Percentiles rank a stretch among this genome's conserved stretches.
phyloP scores from a whole-genome alignment of 2,797 vertebrate species.

The Gymnoscopelus microlampas region DNA sequence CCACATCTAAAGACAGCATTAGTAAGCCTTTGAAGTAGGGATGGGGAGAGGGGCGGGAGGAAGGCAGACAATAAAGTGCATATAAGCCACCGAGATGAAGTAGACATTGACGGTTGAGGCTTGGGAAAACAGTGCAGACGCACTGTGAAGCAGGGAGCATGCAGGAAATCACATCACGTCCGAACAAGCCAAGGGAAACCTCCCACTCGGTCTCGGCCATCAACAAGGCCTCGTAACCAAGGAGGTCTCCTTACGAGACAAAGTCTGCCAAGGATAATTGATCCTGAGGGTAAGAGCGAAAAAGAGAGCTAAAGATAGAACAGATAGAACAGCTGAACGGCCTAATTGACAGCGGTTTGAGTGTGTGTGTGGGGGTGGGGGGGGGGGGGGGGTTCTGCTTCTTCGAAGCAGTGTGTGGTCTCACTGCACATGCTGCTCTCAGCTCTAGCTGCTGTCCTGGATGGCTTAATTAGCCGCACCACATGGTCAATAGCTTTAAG shows the following conservation, averaged over 20 bases:
- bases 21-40: slow-evolving; percentile 61
- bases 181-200: slow-evolving; percentile 9
- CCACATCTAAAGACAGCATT: slow-evolving; percentile 58
- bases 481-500: slow-evolving; percentile 59
- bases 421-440: slow-evolving; percentile 51
- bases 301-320: slow-evolving; percentile 51
- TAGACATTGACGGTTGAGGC: too few relatives aligned
- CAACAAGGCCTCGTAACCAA: slow-evolving; percentile 3
- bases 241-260: slow-evolving; percentile 44
- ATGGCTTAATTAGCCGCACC: slow-evolving; percentile 70
- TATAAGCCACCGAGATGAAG: slow-evolving; percentile 5
- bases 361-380: background rate
- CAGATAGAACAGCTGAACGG: slow-evolving; percentile 40
- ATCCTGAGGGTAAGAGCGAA: slow-evolving; percentile 49
- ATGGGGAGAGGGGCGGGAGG: slow-evolving; percentile 33
- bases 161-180: slow-evolving; percentile 16
- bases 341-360: slow-evolving; percentile 40
- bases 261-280: slow-evolving; percentile 48
- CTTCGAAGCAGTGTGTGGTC: slow-evolving; percentile 38
- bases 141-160: slow-evolving; percentile 9
- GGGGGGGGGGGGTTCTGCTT: slow-evolving; percentile 20
- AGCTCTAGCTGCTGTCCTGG: slow-evolving; percentile 61
- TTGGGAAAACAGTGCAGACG: too few relatives aligned
- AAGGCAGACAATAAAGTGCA: slow-evolving; percentile 36
- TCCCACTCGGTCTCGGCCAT: slow-evolving; percentile 21